These are phyloP conservation scores for Himalopsyche tibetana DNA, from an alignment of 2,888 invertebrate species.

Conservation along the genomic window DNA sequence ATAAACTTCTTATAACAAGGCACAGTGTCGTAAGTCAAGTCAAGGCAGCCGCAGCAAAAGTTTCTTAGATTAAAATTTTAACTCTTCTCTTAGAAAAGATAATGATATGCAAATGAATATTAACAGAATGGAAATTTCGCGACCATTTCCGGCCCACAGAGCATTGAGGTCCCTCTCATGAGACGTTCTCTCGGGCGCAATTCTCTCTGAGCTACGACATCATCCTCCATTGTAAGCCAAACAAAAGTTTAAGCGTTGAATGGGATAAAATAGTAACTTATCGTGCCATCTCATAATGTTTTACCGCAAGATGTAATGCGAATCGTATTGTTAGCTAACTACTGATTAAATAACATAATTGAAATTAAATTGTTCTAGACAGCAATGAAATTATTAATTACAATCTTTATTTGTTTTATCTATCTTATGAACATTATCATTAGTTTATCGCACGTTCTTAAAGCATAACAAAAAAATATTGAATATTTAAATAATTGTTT, in stretches of 20 bases:
- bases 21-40: conserved; percentile 13
- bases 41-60: conserved; percentile 28
- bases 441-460: neutral
- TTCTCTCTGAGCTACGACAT: conserved; percentile 39
- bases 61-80: conserved; percentile 36
- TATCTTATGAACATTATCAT: neutral
- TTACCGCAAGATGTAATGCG: conserved; percentile 9
- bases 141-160: conserved; percentile 42
- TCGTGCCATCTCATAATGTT: conserved; percentile 6
- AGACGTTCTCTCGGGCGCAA: conserved; percentile 36
- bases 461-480: neutral
- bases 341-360: conserved; percentile 30
- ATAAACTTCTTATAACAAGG: conserved; percentile 6
- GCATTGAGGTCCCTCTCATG: conserved; percentile 41
- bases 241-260: conserved; percentile 27
- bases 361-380: conserved; percentile 18
- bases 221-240: conserved; percentile 41
- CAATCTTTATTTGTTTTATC: neutral
- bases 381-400: neutral
- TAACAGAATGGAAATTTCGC: conserved; percentile 38
- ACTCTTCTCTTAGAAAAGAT: conserved; percentile 21
- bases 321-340: conserved; percentile 16
- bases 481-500: too few species aligned
- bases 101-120: conserved; percentile 27
- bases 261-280: conserved; percentile 38